Evolutionary conservation across 2,113 vertebrate species (phyloP), one percentile per base, ranked within the genome.

Genomic region (Xiphophorus hellerii): DNA sequence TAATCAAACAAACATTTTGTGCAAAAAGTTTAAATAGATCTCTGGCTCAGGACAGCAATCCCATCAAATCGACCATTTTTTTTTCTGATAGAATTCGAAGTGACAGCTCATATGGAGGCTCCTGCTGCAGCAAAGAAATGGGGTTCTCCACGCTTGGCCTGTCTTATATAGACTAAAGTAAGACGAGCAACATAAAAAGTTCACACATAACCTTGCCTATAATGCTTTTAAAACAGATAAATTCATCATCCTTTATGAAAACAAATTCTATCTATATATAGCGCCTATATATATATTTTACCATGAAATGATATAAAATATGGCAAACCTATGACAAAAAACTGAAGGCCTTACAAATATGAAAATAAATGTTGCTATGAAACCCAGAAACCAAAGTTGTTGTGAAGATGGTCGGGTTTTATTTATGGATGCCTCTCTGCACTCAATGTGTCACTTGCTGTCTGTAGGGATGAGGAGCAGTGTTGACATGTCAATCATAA

Each of bases 101-200:
- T 1, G 85, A 91, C 89, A 89, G 81, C 86, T 94, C 85, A 87
- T 88, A 84, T 89, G 37, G 30, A 83, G 66, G 78, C 67, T 71
- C 58, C 65, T 66, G 79, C 25, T 62, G 78, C n/a, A 76, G 71
- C 71, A 78, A 48, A 83, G 80, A 79, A 85, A 89, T 84, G 66
- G 58, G 17, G 44, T 48, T 48, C 75, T 72, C 37, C 72, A 78
- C 7, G 72, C 83, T 76, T 90, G 81, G 48, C 48, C 74, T 65
- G 25, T 25, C 82, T 65, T 79, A 81, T 37, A 80, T 44, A 78
- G 69, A 51, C 42, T 68, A 29, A 75, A 66, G 44, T 15, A 28
- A n/a, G 25, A 69, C 70, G 27, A 71, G 74, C 37, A 5, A 27
- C 65, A 30, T 39, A 76, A 42, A 65, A 67, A 12, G 30, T 60